phyloP scores from a whole-genome alignment of 2,888 invertebrate genomes.

The Agriopis aurantiaria region DNA sequence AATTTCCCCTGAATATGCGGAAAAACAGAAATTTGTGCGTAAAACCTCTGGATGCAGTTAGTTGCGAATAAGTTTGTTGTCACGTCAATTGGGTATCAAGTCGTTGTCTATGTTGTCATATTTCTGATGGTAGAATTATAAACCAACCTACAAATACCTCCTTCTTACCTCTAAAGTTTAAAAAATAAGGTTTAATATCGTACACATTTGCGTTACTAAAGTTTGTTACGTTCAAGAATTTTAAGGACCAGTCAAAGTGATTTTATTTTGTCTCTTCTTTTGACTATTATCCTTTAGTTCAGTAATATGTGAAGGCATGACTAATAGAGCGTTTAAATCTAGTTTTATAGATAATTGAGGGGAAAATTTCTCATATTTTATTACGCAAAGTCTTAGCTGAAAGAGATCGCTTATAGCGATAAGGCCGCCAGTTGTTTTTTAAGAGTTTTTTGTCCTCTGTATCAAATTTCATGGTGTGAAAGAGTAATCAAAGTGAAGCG shows the following conservation, averaged over 20 bases:
- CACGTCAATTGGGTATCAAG: background rate
- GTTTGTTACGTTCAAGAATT: conserved; percentile 27
- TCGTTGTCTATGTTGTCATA: conserved; percentile 27
- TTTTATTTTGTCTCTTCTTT: conserved; percentile 40
- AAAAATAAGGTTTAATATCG: conserved; percentile 10
- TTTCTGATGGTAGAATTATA: conserved; percentile 26
- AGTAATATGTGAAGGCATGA: conserved; percentile 37
- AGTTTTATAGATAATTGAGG: conserved; percentile 26
- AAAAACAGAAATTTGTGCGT: too few relatives aligned
- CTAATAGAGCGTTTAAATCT: conserved; percentile 34
- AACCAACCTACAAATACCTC: background rate
- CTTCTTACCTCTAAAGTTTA: background rate
- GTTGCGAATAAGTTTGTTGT: background rate
- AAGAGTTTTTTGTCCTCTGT: too few relatives aligned
- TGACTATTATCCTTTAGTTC: conserved; percentile 35
- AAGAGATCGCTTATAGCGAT: too few relatives aligned
- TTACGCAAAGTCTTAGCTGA: background rate
- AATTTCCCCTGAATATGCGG: too few relatives aligned
- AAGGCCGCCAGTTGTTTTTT: too few relatives aligned
- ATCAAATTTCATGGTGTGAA: too few relatives aligned
- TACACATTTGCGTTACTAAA: background rate
- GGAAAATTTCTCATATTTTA: conserved; percentile 23
- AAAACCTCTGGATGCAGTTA: too few relatives aligned
- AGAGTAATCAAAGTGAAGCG: too few relatives aligned
- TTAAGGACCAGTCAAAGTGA: conserved; percentile 33